These are phyloP conservation scores for Drosophila dives DNA, from an alignment of 2,888 invertebrate species.

Conservation along the genomic window DNA sequence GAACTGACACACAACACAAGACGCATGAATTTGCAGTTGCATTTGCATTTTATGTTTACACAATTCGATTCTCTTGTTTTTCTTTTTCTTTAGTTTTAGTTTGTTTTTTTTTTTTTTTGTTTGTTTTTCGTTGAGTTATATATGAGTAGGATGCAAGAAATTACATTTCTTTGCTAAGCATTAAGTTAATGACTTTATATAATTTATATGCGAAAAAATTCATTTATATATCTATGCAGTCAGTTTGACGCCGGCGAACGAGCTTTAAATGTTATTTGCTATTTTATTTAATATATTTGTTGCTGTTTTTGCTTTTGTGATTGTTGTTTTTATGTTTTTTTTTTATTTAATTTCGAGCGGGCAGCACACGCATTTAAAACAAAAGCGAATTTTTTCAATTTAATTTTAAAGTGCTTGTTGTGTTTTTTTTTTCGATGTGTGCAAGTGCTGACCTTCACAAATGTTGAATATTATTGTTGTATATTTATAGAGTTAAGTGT, in stretches of 20 bases:
- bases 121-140: constrained; percentile 12
- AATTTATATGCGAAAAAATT: constrained; percentile 33
- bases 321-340: background rate
- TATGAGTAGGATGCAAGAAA: constrained; percentile 69
- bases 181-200: constrained; percentile 56
- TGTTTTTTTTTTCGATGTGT: constrained; percentile 17
- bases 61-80: constrained; percentile 7
- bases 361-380: constrained; percentile 30
- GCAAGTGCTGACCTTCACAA: constrained; percentile 44
- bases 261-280: constrained; percentile 20
- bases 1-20: constrained; percentile 17
- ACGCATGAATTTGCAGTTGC: constrained; percentile 21
- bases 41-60: constrained; percentile 13
- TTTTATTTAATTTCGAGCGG: constrained; percentile 23
- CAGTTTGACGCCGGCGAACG: constrained; percentile 43
- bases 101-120: background rate
- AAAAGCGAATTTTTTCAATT: constrained; percentile 26
- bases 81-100: constrained; percentile 2
- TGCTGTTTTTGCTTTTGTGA: constrained; percentile 19
- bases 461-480: constrained; percentile 23
- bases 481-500: constrained; percentile 1
- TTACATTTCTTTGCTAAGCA: constrained; percentile 66
- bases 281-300: constrained; percentile 7
- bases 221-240: constrained; percentile 51
- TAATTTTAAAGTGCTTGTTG: constrained; percentile 7